Base-by-base conservation (phyloP, 2,113 vertebrate species). In the Pseudopipra pipra region DNA sequence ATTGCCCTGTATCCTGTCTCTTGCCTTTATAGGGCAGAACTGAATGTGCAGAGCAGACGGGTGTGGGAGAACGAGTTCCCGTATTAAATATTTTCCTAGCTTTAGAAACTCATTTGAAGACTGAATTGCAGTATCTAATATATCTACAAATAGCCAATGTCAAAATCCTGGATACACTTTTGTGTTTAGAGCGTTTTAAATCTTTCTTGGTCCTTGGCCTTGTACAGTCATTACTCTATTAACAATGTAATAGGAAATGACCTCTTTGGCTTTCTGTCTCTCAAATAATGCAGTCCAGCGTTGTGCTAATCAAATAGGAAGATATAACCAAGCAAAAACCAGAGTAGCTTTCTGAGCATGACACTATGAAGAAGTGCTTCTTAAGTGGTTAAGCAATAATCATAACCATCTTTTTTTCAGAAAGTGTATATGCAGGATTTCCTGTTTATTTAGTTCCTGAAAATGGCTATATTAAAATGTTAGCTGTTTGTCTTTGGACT, bases 401-500 rank as follows among this genome's bases (percentile, higher is more conserved):
- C 54, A 43, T 80, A 71, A 67, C 33, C 24, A 9, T 63, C 6
- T 82, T 72, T 79, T 51, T 79, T 39, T 0, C 8, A 20, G 19
- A 23, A 67, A 41, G 20, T 22, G 4, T 94, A 20, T 62, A 49
- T 25, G 47, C 15, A 89, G 37, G 21, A 43, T 90, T 95, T 97
- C 95, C 75, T 86, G 66, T 87, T 84, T 58, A 67, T 74, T 85
- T 70, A 70, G 47, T 91, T 96, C 72, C 82, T 94, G 85, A 85
- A 93, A 91, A 85, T 33, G 33, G 5, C n/a, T 82, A 2, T 72
- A 74, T 87, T 68, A 16, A 87, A 83, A 71, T 88, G 39, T 21
- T 6, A 59, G 30, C 12, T 90, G 43, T 31, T 78, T 95, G 49
- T 44, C 5, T 76, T 75, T 55, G 31, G 33, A 51, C 13, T 49